Evolutionary conservation across 1,140 invertebrate genomes (phyloP).

Genomic region (Euborellia annulipes): DNA sequence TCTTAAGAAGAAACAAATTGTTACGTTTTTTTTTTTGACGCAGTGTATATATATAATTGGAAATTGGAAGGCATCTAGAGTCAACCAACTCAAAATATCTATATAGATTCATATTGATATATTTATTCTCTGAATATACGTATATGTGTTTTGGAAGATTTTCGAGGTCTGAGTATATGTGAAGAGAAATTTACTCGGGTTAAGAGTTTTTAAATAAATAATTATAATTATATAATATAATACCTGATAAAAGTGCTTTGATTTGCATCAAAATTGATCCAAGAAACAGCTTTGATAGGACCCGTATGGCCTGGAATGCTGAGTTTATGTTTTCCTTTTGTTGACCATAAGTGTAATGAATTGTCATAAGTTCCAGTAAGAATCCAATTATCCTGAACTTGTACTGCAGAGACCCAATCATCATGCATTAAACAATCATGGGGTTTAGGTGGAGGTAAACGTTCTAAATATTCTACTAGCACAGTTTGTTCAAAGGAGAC

Average conservation of each 20-base stretch:
- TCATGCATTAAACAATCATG: conserved; percentile 83
- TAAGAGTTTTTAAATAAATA: no score
- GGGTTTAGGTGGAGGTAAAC: conserved; percentile 73
- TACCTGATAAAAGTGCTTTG: conserved; percentile 58
- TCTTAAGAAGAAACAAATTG: no score
- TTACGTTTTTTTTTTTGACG: no score
- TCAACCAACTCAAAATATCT: no score
- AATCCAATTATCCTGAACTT: conserved; percentile 63
- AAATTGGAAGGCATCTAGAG: no score
- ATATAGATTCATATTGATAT: no score
- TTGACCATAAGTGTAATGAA: conserved; percentile 76
- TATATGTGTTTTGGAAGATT: no score
- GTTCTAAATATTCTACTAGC: conserved; percentile 79
- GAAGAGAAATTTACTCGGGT: no score
- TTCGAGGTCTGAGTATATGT: no score
- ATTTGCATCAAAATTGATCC: conserved; percentile 52
- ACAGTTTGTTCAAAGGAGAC: conserved; percentile 60
- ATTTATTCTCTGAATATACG: no score
- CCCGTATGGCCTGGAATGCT: conserved; percentile 73
- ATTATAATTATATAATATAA: no score
- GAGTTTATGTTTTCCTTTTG: conserved; percentile 64
- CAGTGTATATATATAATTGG: no score
- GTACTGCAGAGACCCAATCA: conserved; percentile 86
- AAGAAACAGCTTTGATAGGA: conserved; percentile 73
- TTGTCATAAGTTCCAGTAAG: conserved; percentile 91